Conservation (phyloP, 2,888 invertebrate species). For the Melitaea athalia region DNA sequence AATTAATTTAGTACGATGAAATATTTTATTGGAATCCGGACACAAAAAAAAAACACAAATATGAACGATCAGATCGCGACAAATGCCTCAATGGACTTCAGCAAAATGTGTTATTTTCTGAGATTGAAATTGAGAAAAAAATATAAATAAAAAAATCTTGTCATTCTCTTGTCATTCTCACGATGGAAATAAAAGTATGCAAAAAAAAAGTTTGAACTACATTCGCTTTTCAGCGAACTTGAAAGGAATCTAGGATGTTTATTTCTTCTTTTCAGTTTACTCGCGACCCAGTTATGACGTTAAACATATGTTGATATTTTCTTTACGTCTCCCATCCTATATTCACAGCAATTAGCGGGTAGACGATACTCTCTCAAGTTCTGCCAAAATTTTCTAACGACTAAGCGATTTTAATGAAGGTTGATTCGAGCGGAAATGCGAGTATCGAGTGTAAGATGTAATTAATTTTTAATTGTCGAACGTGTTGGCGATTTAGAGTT, state of each 20-base stretch:
- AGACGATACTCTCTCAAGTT: background rate
- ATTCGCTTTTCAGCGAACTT: slow-evolving; percentile 20
- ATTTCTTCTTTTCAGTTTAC: slow-evolving; percentile 28
- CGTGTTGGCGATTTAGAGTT: background rate
- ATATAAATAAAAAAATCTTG: background rate
- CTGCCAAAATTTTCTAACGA: background rate
- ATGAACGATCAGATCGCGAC: background rate
- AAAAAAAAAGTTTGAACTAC: slow-evolving; percentile 22
- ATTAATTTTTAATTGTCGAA: background rate
- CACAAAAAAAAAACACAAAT: background rate
- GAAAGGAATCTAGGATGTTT: slow-evolving; percentile 22
- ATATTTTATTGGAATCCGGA: no score
- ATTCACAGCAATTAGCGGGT: slow-evolving; percentile 3
- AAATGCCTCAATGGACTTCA: no score
- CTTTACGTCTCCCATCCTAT: slow-evolving; percentile 9
- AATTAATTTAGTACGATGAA: no score
- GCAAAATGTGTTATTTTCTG: no score
- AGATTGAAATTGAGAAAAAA: background rate
- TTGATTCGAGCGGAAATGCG: background rate
- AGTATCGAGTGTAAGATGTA: background rate
- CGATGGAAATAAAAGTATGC: slow-evolving; percentile 11
- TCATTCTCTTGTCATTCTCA: background rate
- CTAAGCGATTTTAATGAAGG: slow-evolving; percentile 15
- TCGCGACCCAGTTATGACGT: slow-evolving; percentile 18
- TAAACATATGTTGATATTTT: slow-evolving; percentile 27